Percentiles rank a stretch among this genome's conserved stretches.
phyloP scores from a whole-genome alignment of 2,797 vertebrate species.

The Pantherophis vulpinus region DNA sequence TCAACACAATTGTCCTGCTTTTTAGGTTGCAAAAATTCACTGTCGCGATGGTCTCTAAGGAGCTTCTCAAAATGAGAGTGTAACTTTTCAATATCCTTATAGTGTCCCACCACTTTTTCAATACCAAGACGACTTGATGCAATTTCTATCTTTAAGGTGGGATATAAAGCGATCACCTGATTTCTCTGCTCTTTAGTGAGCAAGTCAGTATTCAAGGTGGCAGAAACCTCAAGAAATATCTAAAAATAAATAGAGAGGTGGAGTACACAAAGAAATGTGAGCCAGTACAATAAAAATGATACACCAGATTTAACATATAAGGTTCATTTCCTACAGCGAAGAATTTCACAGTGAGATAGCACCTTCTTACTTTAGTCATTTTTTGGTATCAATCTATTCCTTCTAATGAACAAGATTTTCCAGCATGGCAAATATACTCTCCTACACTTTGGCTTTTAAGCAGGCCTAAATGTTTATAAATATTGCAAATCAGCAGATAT shows the following conservation, averaged over 20 bases:
- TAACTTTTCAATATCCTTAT: constrained; percentile 67
- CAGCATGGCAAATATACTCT: background rate
- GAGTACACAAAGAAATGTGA: constrained; percentile 20
- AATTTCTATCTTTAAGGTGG: constrained; percentile 53
- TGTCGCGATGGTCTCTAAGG: background rate
- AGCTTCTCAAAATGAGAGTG: constrained; percentile 57
- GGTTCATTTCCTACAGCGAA: background rate
- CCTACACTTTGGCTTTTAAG: background rate
- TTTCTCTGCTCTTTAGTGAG: constrained; percentile 63
- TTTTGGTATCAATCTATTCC: background rate
- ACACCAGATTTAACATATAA: background rate
- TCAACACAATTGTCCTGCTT: constrained; percentile 16
- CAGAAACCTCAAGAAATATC: constrained; percentile 71
- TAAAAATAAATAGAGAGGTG: constrained; percentile 52
- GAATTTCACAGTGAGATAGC: background rate
- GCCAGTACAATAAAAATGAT: background rate
- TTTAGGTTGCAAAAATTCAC: background rate
- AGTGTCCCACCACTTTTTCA: constrained; percentile 65
- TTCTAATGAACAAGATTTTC: background rate
- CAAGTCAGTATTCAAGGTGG: constrained; percentile 64
- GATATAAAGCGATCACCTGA: constrained; percentile 51
- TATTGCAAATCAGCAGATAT: background rate
- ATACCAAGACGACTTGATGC: background rate
- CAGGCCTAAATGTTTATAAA: background rate
- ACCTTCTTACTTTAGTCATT: background rate